Conservation (phyloP, 2,888 invertebrate species). For the Arctia plantaginis region DNA sequence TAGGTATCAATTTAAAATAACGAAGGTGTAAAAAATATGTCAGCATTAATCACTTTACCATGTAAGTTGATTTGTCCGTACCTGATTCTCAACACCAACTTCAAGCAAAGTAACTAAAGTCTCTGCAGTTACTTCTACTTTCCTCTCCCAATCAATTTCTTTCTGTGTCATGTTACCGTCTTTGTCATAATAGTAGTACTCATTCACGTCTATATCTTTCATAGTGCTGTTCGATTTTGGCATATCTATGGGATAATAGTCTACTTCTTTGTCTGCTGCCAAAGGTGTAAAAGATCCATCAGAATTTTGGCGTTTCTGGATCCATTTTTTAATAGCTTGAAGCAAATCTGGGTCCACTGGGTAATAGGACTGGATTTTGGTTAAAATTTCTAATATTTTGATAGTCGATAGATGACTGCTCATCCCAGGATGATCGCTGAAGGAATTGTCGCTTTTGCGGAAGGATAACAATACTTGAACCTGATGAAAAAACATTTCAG, state of each 20-base stretch:
- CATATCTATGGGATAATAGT: constrained; percentile 79
- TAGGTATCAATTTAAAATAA: not conserved
- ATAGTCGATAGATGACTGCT: constrained; percentile 88
- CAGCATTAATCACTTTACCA: not conserved
- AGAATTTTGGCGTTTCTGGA: constrained; percentile 86
- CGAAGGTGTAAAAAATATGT: too few relatives aligned
- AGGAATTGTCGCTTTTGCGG: constrained; percentile 88
- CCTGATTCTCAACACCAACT: constrained; percentile 87
- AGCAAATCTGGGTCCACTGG: constrained; percentile 88
- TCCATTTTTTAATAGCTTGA: constrained; percentile 87
- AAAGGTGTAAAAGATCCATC: constrained; percentile 88
- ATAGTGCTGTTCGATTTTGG: constrained; percentile 71
- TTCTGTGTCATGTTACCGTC: constrained; percentile 83
- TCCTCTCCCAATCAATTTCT: constrained; percentile 83
- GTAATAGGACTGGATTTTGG: constrained; percentile 87
- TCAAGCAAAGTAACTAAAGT: constrained; percentile 87
- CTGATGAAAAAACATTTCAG: constrained; percentile 58
- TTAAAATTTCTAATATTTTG: constrained; percentile 86
- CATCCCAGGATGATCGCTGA: constrained; percentile 88
- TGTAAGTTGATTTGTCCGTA: constrained; percentile 39
- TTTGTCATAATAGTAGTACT: constrained; percentile 83
- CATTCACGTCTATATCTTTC: constrained; percentile 76
- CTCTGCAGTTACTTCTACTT: constrained; percentile 88
- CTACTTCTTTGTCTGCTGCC: constrained; percentile 86
- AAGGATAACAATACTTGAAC: constrained; percentile 88